Base-by-base conservation (phyloP, 2,888 invertebrate genomes). In the Agonopterix arenella region DNA sequence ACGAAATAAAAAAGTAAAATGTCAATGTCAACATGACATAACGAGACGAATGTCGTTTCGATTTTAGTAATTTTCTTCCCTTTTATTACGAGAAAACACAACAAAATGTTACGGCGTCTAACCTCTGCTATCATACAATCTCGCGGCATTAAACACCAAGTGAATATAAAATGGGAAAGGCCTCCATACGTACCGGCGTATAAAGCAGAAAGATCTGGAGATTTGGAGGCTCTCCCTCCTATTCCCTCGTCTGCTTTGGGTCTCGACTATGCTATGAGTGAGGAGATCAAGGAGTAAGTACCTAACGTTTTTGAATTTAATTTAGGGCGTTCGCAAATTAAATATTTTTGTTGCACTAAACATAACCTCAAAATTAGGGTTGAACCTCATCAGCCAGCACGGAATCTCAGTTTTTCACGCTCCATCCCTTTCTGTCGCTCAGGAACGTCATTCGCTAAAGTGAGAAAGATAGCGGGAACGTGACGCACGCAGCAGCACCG, bases 91-190 rank as follows among this genome's bases (percentile, higher is more conserved):
- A 28, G 8, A 11, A 43, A 43, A 43, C 11, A 43, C n/a, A 7
- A 43, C n/a, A 40, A 43, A 58, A 88, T 89, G 89, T 61, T 89
- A 55, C 76, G 83, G 43, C 73, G 74, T 46, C 50, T 83, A 51
- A 61, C 72, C 2, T 67, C 52, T 55, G 86, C 67, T 58, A 60
- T 74, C 70, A 81, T 81, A 66, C 93, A 56, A 90, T 64, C 64
- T 28, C 82, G 89, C 40, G 84, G 84, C n/a, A 73, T 93, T 60
- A 95, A 95, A 73, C 92, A 93, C 36, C 91, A 92, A 64, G 80
- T 95, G 38, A 93, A 94, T 78, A 93, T 96, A 45, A 93, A 94
- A 88, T 96, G 96, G 96, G 90, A 92, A 5, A 90, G 92, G 36
- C 96, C 96, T 0, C 91, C 91, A 36, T 93, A 93, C 70, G 89